phyloP scores from a whole-genome alignment of 2,113 vertebrate genomes.

The Peromyscus californicus region DNA sequence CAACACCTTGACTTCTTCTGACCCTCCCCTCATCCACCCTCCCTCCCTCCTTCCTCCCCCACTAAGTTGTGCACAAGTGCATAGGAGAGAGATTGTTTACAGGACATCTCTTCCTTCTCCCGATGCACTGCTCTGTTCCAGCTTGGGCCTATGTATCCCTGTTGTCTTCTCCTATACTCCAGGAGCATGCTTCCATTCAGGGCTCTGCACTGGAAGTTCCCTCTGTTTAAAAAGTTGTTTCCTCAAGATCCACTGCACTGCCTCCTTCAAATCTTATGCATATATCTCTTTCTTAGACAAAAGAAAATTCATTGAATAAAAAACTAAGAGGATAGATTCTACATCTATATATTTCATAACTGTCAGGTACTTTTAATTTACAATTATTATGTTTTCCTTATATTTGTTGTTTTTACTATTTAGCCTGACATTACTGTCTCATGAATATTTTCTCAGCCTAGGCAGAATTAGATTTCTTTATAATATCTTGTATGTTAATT shows the following conservation, averaged over 20 bases:
- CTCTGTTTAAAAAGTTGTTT: not conserved
- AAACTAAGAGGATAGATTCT: conserved; percentile 24
- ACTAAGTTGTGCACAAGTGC: not conserved
- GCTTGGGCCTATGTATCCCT: fast-evolving
- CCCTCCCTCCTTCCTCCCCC: not conserved
- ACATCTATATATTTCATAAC: conserved; percentile 42
- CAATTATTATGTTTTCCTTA: conserved; percentile 48
- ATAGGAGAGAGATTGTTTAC: not conserved
- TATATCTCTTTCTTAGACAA: conserved; percentile 15
- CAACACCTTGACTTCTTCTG: not conserved
- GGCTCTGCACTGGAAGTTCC: not conserved
- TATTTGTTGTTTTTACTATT: not conserved
- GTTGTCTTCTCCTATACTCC: no score
- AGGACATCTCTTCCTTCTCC: no score
- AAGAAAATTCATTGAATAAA: conserved; percentile 3
- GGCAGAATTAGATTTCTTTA: conserved; percentile 20
- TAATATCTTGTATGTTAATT: conserved; percentile 13
- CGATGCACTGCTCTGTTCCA: not conserved
- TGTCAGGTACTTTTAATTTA: not conserved
- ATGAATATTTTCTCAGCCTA: conserved; percentile 34
- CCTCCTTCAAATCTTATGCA: not conserved
- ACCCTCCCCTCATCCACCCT: not conserved
- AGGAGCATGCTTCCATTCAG: not conserved
- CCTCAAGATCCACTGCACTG: not conserved
- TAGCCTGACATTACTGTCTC: conserved; percentile 8